Evolutionary conservation across 2,113 vertebrate genomes (phyloP).

Genomic region (Hippocampus abdominalis): DNA sequence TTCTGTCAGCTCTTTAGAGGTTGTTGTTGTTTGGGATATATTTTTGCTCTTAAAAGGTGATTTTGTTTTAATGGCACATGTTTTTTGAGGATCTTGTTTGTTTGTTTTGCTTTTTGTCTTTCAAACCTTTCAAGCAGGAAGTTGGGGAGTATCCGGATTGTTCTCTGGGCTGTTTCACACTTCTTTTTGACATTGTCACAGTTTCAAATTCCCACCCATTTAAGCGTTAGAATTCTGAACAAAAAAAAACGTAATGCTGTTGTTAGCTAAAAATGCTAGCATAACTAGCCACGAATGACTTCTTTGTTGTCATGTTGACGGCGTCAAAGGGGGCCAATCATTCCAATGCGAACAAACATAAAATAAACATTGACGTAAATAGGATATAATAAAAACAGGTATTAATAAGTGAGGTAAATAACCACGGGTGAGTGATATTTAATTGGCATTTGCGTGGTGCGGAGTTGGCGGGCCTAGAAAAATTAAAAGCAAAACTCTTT

Average conservation of each 20-base stretch:
- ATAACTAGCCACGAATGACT: not conserved
- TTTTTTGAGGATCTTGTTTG: too few species aligned
- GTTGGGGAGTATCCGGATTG: too few species aligned
- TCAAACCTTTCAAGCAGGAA: too few species aligned
- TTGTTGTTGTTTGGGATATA: too few species aligned
- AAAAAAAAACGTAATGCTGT: not conserved
- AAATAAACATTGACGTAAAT: not conserved
- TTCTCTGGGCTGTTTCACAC: too few species aligned
- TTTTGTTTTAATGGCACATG: too few species aligned
- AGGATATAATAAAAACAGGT: not conserved
- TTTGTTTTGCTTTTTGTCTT: too few species aligned
- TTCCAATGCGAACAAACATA: not conserved
- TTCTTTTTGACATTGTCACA: not conserved
- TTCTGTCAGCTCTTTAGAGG: too few species aligned
- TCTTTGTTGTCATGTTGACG: not conserved
- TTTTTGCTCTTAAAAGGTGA: too few species aligned
- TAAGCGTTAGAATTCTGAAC: not conserved
- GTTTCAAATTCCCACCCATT: not conserved
- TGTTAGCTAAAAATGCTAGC: not conserved
- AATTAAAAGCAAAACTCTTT: constrained; percentile 74
- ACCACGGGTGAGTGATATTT: constrained; percentile 52
- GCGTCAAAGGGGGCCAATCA: not conserved
- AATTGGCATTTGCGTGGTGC: constrained; percentile 71
- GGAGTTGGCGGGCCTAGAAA: constrained; percentile 63
- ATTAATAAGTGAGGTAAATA: constrained; percentile 30